Conservation (phyloP, 1,140 invertebrate genomes). For the Tachypleus tridentatus region DNA sequence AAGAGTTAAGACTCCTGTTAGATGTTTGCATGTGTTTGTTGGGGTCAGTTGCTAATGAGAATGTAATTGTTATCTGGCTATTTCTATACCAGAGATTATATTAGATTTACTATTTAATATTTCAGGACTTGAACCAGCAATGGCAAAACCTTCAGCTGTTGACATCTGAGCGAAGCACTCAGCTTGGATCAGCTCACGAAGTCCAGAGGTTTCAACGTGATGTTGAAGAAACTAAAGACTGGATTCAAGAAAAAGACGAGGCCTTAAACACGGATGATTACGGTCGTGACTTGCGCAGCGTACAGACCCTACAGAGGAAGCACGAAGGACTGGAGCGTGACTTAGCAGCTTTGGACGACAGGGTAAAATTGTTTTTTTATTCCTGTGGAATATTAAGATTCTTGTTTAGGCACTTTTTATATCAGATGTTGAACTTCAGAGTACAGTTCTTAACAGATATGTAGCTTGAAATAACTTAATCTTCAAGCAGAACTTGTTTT, state of each 20-base stretch:
- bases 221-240: slow-evolving; percentile 98
- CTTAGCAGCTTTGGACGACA: slow-evolving; percentile 90
- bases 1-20: no score
- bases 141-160: slow-evolving; percentile 83
- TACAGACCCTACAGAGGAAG: slow-evolving; percentile 93
- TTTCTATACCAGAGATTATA: no score
- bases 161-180: slow-evolving; percentile 79
- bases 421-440: background rate
- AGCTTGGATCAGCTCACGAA: slow-evolving; percentile 94
- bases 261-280: slow-evolving; percentile 92
- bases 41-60: no score
- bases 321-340: slow-evolving; percentile 96
- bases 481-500: no score
- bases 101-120: background rate
- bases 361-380: slow-evolving; percentile 44
- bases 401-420: background rate
- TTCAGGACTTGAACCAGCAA: slow-evolving; percentile 76
- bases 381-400: background rate
- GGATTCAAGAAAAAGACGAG: slow-evolving; percentile 97
- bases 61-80: no score
- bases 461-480: background rate
- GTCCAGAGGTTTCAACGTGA: slow-evolving; percentile 98
- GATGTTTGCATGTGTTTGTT: no score
- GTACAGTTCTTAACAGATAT: background rate
- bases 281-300: slow-evolving; percentile 89